Evolutionary conservation across 2,113 vertebrate species (phyloP).

Genomic region (Balaeniceps rex): DNA sequence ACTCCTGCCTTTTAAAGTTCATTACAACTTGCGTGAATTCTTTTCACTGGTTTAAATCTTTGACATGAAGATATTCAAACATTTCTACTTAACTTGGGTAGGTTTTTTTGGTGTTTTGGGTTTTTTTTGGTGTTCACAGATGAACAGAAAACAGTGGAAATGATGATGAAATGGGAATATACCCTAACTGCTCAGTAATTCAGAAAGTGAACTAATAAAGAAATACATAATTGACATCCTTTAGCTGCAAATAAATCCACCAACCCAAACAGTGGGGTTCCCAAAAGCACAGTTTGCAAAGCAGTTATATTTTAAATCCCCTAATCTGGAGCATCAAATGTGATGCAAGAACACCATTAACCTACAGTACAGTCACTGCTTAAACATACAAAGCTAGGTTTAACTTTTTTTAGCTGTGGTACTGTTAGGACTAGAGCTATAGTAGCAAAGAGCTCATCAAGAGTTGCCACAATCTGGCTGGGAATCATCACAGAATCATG

Average conservation of each 20-base stretch:
- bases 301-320: not conserved
- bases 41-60: not conserved
- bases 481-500: not conserved
- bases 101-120: not conserved
- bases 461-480: not conserved
- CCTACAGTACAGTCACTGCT: not conserved
- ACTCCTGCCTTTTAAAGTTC: not conserved
- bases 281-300: not conserved
- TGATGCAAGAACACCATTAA: not conserved
- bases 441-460: not conserved
- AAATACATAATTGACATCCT: not conserved
- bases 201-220: not conserved
- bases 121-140: not conserved
- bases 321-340: not conserved
- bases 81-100: not conserved
- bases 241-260: not conserved
- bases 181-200: not conserved
- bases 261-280: no score
- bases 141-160: not conserved
- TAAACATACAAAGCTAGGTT: not conserved
- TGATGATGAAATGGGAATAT: not conserved
- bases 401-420: not conserved
- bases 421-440: not conserved
- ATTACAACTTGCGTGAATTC: not conserved
- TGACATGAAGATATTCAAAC: not conserved